Evolutionary conservation across 2,888 invertebrate genomes (phyloP).

Genomic region (Mesochorus sp.): DNA sequence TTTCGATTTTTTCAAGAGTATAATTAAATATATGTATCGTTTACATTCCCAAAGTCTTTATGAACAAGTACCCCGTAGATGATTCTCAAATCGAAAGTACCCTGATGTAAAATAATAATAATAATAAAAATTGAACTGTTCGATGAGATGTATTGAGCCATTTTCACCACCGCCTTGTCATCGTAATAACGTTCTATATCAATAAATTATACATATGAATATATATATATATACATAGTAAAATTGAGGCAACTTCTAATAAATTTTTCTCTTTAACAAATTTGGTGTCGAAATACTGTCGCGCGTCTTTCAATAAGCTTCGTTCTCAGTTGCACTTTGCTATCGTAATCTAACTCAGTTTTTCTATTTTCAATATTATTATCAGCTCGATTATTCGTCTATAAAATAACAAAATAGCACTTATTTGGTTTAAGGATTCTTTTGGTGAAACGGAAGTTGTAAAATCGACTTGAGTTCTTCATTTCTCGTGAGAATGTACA

Average conservation of each 20-base stretch:
- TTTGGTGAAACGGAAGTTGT: conserved; percentile 44
- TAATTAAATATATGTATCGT: conserved; percentile 10
- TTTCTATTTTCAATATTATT: conserved; percentile 20
- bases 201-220: no score
- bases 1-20: conserved; percentile 49
- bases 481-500: background rate
- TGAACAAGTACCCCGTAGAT: conserved; percentile 15
- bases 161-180: conserved; percentile 49
- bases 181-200: no score
- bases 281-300: no score
- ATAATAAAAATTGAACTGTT: conserved; percentile 42
- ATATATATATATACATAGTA: background rate
- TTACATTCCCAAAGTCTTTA: conserved; percentile 51
- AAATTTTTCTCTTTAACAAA: no score
- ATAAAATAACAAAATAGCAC: conserved; percentile 7
- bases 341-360: conserved; percentile 47
- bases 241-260: conserved; percentile 11
- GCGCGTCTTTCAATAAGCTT: no score
- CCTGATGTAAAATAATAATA: background rate
- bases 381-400: background rate
- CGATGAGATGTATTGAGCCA: conserved; percentile 43
- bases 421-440: background rate
- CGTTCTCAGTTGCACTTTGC: conserved; percentile 34
- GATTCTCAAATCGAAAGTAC: background rate
- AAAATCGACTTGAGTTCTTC: conserved; percentile 52